phyloP scores from a whole-genome alignment of 2,113 vertebrate genomes.

The Oostethus manadensis region DNA sequence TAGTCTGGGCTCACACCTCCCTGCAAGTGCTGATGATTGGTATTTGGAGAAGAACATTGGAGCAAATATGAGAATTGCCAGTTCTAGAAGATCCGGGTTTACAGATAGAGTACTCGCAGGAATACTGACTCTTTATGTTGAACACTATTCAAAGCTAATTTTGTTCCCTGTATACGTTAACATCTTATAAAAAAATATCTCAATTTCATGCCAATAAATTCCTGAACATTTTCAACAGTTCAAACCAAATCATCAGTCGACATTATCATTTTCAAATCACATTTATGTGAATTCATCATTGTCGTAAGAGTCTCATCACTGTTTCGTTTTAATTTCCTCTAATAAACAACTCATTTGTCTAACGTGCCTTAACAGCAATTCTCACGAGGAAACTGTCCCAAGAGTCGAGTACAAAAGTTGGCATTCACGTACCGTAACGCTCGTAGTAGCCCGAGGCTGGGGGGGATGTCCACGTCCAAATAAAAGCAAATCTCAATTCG shows the following conservation, averaged over 20 bases:
- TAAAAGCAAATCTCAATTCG: conserved; percentile 6
- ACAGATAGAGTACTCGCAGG: no score
- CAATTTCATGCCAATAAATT: no score
- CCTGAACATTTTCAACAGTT: no score
- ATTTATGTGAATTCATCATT: no score
- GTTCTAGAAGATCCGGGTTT: not conserved
- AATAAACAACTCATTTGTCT: not conserved
- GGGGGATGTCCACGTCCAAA: conserved; percentile 17
- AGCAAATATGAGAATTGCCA: not conserved
- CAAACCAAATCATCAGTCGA: no score
- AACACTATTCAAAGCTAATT: not conserved
- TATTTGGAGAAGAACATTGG: not conserved
- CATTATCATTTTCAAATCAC: no score
- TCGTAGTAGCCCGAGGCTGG: conserved; percentile 11
- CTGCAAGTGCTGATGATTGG: not conserved
- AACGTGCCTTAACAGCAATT: not conserved
- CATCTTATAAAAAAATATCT: no score
- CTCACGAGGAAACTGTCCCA: not conserved
- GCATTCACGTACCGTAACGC: conserved; percentile 32
- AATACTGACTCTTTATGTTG: not conserved
- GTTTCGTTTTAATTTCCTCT: not conserved
- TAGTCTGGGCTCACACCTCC: not conserved
- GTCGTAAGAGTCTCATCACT: no score
- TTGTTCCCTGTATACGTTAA: no score
- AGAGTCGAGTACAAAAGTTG: not conserved